phyloP scores from a whole-genome alignment of 2,113 vertebrate species.

The Hippolais icterina region DNA sequence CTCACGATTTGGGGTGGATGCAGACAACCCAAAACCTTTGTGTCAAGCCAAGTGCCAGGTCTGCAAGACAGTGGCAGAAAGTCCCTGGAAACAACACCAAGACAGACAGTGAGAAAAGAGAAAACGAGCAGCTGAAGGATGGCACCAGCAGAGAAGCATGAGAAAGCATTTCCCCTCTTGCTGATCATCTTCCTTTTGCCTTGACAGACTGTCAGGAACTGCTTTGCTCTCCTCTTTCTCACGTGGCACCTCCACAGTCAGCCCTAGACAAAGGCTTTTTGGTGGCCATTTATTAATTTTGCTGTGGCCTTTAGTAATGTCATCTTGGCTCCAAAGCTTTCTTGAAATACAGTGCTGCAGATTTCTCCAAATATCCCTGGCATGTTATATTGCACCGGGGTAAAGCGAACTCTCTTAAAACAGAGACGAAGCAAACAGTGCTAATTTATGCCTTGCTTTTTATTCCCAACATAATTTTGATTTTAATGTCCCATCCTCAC shows the following conservation, averaged over 20 bases:
- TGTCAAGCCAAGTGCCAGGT: neutral
- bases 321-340: constrained; percentile 15
- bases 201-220: neutral
- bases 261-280: neutral
- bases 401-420: constrained; percentile 38
- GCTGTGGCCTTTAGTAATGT: constrained; percentile 39
- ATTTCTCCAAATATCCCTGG: neutral
- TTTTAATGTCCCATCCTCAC: constrained; percentile 53
- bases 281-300: constrained; percentile 44
- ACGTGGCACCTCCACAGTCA: neutral
- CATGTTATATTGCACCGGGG: neutral
- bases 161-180: neutral
- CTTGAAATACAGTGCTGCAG: constrained; percentile 38
- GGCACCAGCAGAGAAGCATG: neutral
- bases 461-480: constrained; percentile 66
- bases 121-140: neutral
- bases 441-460: constrained; percentile 67
- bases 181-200: neutral
- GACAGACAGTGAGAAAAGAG: neutral
- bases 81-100: neutral
- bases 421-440: constrained; percentile 47
- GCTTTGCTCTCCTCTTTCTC: neutral
- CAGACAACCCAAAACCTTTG: neutral
- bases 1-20: neutral
- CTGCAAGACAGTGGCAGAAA: neutral